These are phyloP conservation scores for Tragelaphus scriptus DNA, from an alignment of 2,113 vertebrate species.

Conservation along the genomic window DNA sequence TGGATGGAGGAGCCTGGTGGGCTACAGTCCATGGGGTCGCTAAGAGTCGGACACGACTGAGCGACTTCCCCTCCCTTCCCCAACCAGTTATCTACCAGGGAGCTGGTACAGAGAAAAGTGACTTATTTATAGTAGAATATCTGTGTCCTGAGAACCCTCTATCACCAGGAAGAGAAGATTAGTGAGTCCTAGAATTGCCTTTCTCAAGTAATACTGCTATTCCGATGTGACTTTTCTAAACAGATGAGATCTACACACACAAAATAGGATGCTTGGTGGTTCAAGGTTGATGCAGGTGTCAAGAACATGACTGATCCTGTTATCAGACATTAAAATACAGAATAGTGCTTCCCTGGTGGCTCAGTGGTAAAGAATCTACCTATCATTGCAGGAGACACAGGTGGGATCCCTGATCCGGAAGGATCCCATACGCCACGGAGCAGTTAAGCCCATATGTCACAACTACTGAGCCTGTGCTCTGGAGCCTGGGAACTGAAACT, in stretches of 20 bases:
- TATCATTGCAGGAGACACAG: not conserved
- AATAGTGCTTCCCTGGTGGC: not conserved
- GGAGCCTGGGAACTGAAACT: not conserved
- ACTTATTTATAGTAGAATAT: not conserved
- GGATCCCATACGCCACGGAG: rapidly evolving
- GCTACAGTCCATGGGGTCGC: too few relatives aligned
- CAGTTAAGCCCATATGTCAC: not conserved
- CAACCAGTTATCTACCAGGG: not conserved
- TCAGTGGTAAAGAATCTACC: not conserved
- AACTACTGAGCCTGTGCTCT: not conserved
- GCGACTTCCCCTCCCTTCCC: too few relatives aligned
- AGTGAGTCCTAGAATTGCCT: not conserved
- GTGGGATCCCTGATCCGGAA: not conserved
- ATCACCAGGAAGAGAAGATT: not conserved
- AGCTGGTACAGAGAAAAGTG: not conserved
- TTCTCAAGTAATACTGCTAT: not conserved
- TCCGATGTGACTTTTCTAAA: not conserved
- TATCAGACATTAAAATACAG: not conserved
- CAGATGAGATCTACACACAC: not conserved
- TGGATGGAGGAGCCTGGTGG: too few relatives aligned
- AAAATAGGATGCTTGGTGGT: not conserved
- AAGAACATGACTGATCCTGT: not conserved
- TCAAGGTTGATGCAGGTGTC: not conserved
- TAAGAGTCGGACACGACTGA: too few relatives aligned
- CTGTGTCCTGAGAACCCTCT: not conserved